Conservation (phyloP, 2,113 vertebrate genomes). For the Labrus mixtus region DNA sequence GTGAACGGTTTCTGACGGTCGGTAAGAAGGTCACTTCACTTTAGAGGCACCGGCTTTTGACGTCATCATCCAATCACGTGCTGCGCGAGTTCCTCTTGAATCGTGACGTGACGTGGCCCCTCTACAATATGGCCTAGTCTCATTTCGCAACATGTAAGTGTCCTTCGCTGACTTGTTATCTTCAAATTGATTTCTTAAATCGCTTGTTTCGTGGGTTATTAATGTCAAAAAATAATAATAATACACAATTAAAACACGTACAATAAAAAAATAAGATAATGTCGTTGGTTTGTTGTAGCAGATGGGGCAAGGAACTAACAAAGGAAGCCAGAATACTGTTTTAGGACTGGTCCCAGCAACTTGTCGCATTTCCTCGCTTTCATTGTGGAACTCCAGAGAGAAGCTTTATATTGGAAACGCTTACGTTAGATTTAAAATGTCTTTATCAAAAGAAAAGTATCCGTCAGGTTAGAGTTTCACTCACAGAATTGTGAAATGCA, state of each 20-base stretch:
- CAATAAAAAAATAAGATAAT: no score
- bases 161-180: fast-evolving
- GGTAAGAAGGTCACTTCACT: slow-evolving; percentile 73
- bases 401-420: no score
- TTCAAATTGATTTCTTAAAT: fast-evolving
- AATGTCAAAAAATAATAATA: fast-evolving
- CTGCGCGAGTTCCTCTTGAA: fast-evolving
- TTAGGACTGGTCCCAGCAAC: background rate
- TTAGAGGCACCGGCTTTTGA: slow-evolving; percentile 61
- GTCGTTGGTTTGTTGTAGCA: fast-evolving
- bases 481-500: no score
- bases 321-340: background rate
- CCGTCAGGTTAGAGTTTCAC: no score
- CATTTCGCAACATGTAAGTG: fast-evolving
- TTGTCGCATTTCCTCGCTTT: background rate
- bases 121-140: background rate
- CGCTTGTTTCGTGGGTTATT: fast-evolving
- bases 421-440: background rate
- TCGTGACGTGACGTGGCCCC: background rate
- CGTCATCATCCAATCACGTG: slow-evolving; percentile 66
- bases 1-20: slow-evolving; percentile 40
- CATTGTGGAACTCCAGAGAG: background rate
- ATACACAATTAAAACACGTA: fast-evolving
- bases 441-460: background rate
- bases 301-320: background rate